phyloP scores from a whole-genome alignment of 2,113 vertebrate species.

The Anolis carolinensis region DNA sequence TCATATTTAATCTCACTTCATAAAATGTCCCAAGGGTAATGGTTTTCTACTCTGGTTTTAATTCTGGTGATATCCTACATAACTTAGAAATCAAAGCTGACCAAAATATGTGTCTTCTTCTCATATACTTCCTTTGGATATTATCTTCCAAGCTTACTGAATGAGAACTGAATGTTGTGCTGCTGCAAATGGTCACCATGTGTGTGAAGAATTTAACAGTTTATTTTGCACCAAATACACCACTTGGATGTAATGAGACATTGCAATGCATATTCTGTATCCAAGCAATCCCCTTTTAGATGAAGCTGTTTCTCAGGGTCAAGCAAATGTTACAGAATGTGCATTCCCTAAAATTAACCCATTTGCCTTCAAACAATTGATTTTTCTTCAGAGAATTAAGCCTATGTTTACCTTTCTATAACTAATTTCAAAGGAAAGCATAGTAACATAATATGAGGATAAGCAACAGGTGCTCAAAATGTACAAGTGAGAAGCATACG shows the following conservation, averaged over 20 bases:
- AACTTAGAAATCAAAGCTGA: neutral
- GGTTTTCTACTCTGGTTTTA: neutral
- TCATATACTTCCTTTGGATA: neutral
- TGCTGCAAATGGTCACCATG: neutral
- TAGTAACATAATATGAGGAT: too few relatives aligned
- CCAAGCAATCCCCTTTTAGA: neutral
- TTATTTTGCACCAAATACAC: neutral
- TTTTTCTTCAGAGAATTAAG: too few relatives aligned
- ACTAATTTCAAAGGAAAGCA: too few relatives aligned
- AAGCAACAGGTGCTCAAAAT: too few relatives aligned
- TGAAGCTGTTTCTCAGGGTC: neutral
- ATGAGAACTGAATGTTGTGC: too few relatives aligned
- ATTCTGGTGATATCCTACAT: neutral
- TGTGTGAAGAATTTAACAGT: neutral
- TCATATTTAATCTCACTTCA: neutral
- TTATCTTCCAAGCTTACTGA: neutral
- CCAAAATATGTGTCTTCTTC: neutral
- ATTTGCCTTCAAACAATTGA: too few relatives aligned
- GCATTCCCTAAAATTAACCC: too few relatives aligned
- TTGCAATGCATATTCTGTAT: neutral
- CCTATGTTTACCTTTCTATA: too few relatives aligned
- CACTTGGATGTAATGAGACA: neutral
- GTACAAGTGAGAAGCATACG: too few relatives aligned
- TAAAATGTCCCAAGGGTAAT: neutral
- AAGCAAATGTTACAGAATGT: neutral